Evolutionary conservation across 2,888 invertebrate genomes (phyloP).

Genomic region (Sipha maydis): DNA sequence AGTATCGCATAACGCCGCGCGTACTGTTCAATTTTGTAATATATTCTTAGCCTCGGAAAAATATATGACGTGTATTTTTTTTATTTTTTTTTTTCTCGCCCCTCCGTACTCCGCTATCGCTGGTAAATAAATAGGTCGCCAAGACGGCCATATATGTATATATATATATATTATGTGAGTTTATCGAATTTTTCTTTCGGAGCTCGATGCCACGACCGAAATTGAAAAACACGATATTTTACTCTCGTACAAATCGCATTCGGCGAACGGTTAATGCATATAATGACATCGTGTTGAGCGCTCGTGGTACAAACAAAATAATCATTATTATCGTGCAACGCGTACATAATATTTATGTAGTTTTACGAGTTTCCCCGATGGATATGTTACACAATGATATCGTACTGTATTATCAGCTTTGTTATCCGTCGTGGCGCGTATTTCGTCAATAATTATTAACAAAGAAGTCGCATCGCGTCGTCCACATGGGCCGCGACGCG

Average conservation of each 20-base stretch:
- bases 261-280: not conserved
- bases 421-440: too few relatives aligned
- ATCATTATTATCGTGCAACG: not conserved
- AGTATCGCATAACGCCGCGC: not conserved
- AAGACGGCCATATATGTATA: not conserved
- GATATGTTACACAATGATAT: too few relatives aligned
- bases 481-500: too few relatives aligned
- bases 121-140: not conserved
- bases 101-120: not conserved
- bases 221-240: not conserved
- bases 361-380: too few relatives aligned
- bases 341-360: too few relatives aligned
- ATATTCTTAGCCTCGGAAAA: not conserved
- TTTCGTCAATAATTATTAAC: too few relatives aligned
- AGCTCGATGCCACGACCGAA: not conserved
- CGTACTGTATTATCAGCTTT: too few relatives aligned
- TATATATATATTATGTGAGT: not conserved
- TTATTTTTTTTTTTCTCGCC: too few relatives aligned
- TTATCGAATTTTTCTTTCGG: not conserved
- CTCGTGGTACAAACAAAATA: not conserved
- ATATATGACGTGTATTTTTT: not conserved
- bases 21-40: slow-evolving; percentile 1
- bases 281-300: not conserved
- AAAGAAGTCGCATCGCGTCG: too few relatives aligned
- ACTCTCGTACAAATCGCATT: not conserved